These are phyloP conservation scores for Dolomedes plantarius DNA, from an alignment of 2,888 invertebrate species.

Conservation along the genomic window DNA sequence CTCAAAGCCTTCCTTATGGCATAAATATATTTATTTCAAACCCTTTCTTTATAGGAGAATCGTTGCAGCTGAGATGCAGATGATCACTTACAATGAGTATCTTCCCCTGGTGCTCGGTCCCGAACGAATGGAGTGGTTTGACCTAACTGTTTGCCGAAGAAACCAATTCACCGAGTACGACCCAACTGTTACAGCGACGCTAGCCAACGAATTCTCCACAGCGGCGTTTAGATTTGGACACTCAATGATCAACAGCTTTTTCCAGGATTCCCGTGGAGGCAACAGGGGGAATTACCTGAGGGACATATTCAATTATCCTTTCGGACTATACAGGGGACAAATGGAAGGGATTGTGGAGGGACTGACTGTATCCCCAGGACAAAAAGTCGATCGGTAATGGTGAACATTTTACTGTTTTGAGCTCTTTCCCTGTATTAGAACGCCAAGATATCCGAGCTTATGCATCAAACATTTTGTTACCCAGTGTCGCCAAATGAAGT, in stretches of 20 bases:
- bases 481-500: no score
- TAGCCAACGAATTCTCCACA: conserved; percentile 90
- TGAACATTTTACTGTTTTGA: background rate
- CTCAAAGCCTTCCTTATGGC: no score
- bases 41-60: conserved; percentile 75
- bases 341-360: conserved; percentile 78
- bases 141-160: conserved; percentile 77
- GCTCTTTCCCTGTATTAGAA: background rate
- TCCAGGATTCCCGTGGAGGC: conserved; percentile 86
- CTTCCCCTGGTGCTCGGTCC: conserved; percentile 87
- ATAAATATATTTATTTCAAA: no score
- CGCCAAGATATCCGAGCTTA: no score
- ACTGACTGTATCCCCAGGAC: conserved; percentile 77
- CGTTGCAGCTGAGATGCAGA: conserved; percentile 75
- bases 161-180: conserved; percentile 84
- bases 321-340: conserved; percentile 74
- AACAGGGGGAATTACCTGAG: conserved; percentile 80
- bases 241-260: conserved; percentile 83
- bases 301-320: conserved; percentile 71
- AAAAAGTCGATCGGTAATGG: conserved; percentile 77
- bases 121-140: conserved; percentile 72
- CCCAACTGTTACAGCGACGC: conserved; percentile 83
- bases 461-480: no score
- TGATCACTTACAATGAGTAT: conserved; percentile 32
- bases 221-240: conserved; percentile 83